Evolutionary conservation across 2,888 invertebrate species (phyloP), one percentile per base, ranked within the genome.

Genomic region (Abscondita cerata): DNA sequence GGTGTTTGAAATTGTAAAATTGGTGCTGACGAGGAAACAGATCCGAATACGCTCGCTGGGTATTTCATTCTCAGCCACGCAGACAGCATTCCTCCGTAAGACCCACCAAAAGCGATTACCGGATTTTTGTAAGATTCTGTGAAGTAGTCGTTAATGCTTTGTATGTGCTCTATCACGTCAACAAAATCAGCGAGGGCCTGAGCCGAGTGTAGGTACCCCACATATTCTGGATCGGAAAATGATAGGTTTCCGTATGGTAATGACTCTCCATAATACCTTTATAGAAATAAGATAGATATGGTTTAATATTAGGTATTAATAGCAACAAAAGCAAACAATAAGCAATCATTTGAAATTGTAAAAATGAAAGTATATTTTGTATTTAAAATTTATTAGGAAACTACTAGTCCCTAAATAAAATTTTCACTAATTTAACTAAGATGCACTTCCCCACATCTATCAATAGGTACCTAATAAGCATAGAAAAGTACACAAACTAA

Each of bases 31-130:
- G 93, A 89, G 2, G 98, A 96, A 64, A 98, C 87, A 1, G 98
- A 91, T 0, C 98, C 98, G 20, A 84, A 82, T 6, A 96, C 88
- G 31, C 93, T 76, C 75, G 95, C 92, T 0, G 98, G 98, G 81
- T 98, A 98, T 81, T 98, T 98, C 80, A 96, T 91, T 34, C 98
- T 86, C 73, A 98, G 86, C 93, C 98, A 99, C 0, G 98, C 93
- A 0, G 98, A 86, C 20, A 99, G 81, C 98, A 99, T 98, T 20
- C 98, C 98, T 0, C 98, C 98, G 78, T 99, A 98, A 0, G 96
- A 97, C 0, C 98, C 89, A 59, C 89, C 89, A 78, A 89, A 88
- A 1, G 92, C 92, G 67, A 98, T 89, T 3, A 98, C 93, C 0
- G 95, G 92, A 71, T 89, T 86, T 57, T 82, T 9, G 81, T 80